Conservation (phyloP, 2,113 vertebrate species). For the Chunga burmeisteri region DNA sequence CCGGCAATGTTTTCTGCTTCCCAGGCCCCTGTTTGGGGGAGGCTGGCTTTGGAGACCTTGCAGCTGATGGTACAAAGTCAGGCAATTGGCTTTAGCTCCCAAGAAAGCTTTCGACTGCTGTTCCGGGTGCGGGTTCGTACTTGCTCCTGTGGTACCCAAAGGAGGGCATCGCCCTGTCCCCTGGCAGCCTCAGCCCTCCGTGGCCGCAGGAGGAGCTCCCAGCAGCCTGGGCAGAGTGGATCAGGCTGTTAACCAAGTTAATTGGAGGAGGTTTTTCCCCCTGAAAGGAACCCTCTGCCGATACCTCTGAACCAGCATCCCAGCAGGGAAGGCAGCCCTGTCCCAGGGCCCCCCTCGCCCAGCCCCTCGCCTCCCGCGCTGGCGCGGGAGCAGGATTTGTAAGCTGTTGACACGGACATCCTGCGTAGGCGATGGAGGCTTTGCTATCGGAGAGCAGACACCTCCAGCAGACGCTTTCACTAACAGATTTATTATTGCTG, state of each 20-base stretch:
- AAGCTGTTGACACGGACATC: conserved; percentile 46
- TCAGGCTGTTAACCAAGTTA: accelerated
- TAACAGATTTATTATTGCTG: conserved; percentile 30
- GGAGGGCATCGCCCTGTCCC: accelerated
- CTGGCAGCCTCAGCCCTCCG: accelerated
- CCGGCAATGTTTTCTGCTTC: neutral
- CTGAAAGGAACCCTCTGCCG: neutral
- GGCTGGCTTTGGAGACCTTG: neutral
- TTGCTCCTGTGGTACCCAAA: neutral
- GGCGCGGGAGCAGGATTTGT: neutral
- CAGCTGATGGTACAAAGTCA: neutral
- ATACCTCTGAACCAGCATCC: accelerated
- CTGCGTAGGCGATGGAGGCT: conserved; percentile 14
- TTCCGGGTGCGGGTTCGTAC: accelerated
- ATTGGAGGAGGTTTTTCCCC: neutral
- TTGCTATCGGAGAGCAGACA: neutral
- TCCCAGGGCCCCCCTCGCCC: neutral
- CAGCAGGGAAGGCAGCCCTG: neutral
- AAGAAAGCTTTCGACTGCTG: neutral
- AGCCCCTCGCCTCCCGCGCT: neutral
- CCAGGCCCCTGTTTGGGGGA: neutral
- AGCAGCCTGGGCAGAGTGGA: neutral
- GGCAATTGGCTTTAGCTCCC: neutral
- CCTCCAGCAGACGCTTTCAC: conserved; percentile 37
- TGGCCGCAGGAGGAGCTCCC: accelerated